These are phyloP conservation scores for Shinisaurus crocodilurus DNA, from an alignment of 2,113 vertebrate genomes.

Conservation along the genomic window DNA sequence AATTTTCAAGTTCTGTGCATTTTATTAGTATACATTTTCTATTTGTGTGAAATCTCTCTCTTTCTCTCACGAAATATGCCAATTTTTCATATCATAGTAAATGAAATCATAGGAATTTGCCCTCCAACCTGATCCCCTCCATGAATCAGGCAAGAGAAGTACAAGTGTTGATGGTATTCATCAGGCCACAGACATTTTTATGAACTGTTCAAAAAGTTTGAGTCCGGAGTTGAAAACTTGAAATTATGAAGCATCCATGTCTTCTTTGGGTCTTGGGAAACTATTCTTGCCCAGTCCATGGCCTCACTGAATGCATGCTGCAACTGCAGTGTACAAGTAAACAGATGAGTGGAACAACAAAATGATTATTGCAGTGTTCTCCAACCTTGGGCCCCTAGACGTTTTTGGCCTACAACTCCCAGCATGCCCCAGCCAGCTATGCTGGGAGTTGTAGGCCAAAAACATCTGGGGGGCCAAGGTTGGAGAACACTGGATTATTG, in stretches of 20 bases:
- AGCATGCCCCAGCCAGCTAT: no score
- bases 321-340: no score
- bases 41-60: background rate
- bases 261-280: background rate
- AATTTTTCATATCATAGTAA: background rate
- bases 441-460: no score
- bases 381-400: no score
- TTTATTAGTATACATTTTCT: background rate
- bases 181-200: background rate
- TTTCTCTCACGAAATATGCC: background rate
- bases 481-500: no score
- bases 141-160: no score
- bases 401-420: no score
- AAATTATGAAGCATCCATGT: background rate
- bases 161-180: no score
- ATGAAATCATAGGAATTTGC: background rate
- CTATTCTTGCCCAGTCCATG: background rate
- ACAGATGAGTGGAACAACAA: no score
- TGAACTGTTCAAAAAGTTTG: background rate
- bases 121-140: no score
- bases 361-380: no score
- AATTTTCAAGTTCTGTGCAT: background rate
- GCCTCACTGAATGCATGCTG: background rate
- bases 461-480: no score
- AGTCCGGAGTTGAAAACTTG: background rate